Base-by-base conservation (phyloP, 2,797 vertebrate genomes). In the Acridotheres tristis region DNA sequence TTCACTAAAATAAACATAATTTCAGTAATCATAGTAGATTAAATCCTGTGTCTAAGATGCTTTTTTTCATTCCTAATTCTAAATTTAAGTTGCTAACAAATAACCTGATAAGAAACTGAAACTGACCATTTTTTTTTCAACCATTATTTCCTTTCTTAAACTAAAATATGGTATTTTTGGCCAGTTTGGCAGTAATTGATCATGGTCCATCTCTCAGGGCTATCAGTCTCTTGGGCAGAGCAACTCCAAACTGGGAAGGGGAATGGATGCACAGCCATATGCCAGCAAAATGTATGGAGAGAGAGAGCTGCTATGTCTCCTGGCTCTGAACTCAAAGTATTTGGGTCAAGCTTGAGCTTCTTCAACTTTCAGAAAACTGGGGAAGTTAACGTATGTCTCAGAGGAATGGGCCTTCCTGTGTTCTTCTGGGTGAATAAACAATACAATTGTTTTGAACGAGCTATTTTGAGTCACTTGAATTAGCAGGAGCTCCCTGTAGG, bases 351-450 rank as follows among this genome's bases (percentile, higher is more conserved):
- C 18, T 77, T 6, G 50, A 93, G 66, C 68, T 72, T 85, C 72
- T 67, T 43, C 75, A 92, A 89, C 85, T 96, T 95, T 50, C 32
- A 88, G 85, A 80, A 81, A 92, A 87, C 38, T n/a, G 25, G 43
- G 17, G 51, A 93, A 88, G 80, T 84, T 85, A 43, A 61, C 1
- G 0, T 11, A 87, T 68, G 5, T 89, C 95, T 87, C 96, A 78
- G 62, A 91, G 85, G 95, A 92, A 78, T 1, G 1, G 18, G 30
- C 69, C 51, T 94, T 91, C 1, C 0, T 75, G 62, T 90, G 76
- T 84, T 91, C 75, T 95, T 95, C 93, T 88, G 94, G 76, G 74
- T 96, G 94, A 94, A 94, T 62, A 93, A 96, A 86, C 89, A 74
- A 36, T 29, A 34, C 85, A 68, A 68, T 86, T 95, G 89, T 95